Conservation (phyloP, 1,140 invertebrate genomes). For the Orius laevigatus region DNA sequence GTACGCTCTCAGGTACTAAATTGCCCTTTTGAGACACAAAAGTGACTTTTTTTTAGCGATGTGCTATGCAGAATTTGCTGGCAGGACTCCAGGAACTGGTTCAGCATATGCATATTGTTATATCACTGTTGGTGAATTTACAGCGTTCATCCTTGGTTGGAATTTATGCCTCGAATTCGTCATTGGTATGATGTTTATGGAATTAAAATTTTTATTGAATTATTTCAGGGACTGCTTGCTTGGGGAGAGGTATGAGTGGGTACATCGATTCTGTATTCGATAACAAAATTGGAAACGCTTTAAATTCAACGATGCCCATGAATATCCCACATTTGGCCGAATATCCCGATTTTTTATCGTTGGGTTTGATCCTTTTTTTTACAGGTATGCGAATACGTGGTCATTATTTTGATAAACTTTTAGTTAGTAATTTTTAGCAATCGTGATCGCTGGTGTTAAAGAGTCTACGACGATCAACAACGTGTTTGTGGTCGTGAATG, state of each 20-base stretch:
- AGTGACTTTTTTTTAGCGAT: slow-evolving; percentile 51
- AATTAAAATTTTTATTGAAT: too few relatives aligned
- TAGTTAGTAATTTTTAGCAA: slow-evolving; percentile 4
- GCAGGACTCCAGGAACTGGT: slow-evolving; percentile 66
- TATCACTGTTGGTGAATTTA: slow-evolving; percentile 68
- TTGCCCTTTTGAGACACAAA: slow-evolving; percentile 16
- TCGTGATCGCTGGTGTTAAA: slow-evolving; percentile 54
- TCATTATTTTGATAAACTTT: too few relatives aligned
- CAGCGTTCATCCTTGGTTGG: slow-evolving; percentile 65
- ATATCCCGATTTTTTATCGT: slow-evolving; percentile 50
- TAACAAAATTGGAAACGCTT: slow-evolving; percentile 38
- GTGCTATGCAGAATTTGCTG: slow-evolving; percentile 77
- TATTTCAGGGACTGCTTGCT: slow-evolving; percentile 42
- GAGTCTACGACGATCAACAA: slow-evolving; percentile 81
- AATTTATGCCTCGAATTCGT: slow-evolving; percentile 79
- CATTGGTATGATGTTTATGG: slow-evolving; percentile 48
- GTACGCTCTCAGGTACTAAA: slow-evolving; percentile 30
- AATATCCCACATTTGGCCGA: slow-evolving; percentile 34
- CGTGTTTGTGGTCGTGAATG: slow-evolving; percentile 72
- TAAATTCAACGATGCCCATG: slow-evolving; percentile 37
- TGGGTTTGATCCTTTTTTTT: slow-evolving; percentile 35
- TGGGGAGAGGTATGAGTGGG: slow-evolving; percentile 50
- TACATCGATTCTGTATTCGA: slow-evolving; percentile 48
- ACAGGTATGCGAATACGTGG: slow-evolving; percentile 36
- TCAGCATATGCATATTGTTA: slow-evolving; percentile 80